A percentile compares a stretch with the other conserved stretches of the same genome.
Evolutionary conservation across 2,888 invertebrate genomes (phyloP).

Genomic region (Ormyrus thymus): DNA sequence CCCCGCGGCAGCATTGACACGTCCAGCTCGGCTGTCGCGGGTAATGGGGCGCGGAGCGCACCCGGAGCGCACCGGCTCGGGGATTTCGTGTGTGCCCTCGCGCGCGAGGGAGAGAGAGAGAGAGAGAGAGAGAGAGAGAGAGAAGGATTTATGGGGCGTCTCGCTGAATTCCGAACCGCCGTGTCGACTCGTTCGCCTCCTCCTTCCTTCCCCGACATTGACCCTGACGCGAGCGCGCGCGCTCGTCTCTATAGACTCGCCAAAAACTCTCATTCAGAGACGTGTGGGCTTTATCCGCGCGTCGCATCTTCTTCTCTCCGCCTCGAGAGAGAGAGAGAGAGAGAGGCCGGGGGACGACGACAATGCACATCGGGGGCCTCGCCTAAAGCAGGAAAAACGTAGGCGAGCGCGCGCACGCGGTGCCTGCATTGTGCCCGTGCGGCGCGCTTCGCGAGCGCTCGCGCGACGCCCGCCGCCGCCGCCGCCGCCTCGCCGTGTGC

Average conservation of each 20-base stretch:
- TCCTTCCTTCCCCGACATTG: conserved; percentile 40
- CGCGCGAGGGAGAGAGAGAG: background rate
- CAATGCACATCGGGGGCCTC: no score
- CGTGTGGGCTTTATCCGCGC: background rate
- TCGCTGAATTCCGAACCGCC: conserved; percentile 7
- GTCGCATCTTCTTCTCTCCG: conserved; percentile 1
- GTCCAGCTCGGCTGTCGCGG: background rate
- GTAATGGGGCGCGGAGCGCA: conserved; percentile 7
- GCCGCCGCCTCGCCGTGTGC: background rate
- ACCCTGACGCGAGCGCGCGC: conserved; percentile 10
- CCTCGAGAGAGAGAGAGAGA: background rate
- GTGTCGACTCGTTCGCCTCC: background rate
- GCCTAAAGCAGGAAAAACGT: conserved; percentile 9
- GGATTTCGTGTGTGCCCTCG: background rate
- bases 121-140: no score
- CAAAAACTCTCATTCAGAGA: conserved; percentile 35
- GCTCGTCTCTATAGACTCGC: background rate
- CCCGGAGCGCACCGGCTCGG: background rate
- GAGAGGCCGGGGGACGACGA: background rate
- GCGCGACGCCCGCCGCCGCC: no score
- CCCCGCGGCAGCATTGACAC: background rate
- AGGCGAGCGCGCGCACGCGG: background rate
- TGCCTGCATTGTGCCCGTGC: conserved; percentile 3
- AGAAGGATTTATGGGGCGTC: conserved; percentile 25
- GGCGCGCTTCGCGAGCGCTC: background rate